A percentile compares a stretch with the other conserved stretches of the same genome.
phyloP scores from a whole-genome alignment of 1,140 invertebrate species.

The Drosophila mojavensis region DNA sequence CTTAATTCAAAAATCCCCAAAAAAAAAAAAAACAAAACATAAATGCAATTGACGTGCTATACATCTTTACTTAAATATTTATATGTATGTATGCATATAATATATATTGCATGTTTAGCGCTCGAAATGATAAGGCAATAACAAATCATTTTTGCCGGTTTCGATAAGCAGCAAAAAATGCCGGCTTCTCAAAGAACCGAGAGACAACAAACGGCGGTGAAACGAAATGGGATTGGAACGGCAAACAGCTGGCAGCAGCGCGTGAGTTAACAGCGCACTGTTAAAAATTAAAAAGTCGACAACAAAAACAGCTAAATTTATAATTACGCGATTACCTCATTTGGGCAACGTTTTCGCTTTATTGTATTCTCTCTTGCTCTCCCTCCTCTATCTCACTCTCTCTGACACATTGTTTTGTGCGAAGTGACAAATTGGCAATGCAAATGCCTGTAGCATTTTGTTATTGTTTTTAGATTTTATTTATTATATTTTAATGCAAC shows the following conservation, averaged over 20 bases:
- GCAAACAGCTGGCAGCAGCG: constrained; percentile 2
- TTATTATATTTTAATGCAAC: constrained; percentile 2
- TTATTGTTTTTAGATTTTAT: constrained; percentile 29
- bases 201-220: constrained; percentile 5
- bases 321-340: constrained; percentile 84
- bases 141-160: constrained; percentile 62
- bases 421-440: constrained; percentile 65
- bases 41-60: neutral
- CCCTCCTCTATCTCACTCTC: constrained; percentile 25
- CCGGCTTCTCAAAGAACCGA: constrained; percentile 50
- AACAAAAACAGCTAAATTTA: constrained; percentile 65
- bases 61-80: neutral
- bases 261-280: constrained; percentile 47
- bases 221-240: constrained; percentile 46
- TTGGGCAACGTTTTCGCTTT: constrained; percentile 66
- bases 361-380: constrained; percentile 26
- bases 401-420: constrained; percentile 15
- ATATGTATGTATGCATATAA: neutral
- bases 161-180: constrained; percentile 58
- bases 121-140: constrained; percentile 35
- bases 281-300: constrained; percentile 55
- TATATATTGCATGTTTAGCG: constrained; percentile 13
- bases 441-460: constrained; percentile 34
- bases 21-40: constrained; percentile 12
- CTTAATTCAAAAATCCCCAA: constrained; percentile 5